Evolutionary conservation across 2,888 invertebrate species (phyloP), one percentile per base, ranked within the genome.

Genomic region (Abrostola tripartita): DNA sequence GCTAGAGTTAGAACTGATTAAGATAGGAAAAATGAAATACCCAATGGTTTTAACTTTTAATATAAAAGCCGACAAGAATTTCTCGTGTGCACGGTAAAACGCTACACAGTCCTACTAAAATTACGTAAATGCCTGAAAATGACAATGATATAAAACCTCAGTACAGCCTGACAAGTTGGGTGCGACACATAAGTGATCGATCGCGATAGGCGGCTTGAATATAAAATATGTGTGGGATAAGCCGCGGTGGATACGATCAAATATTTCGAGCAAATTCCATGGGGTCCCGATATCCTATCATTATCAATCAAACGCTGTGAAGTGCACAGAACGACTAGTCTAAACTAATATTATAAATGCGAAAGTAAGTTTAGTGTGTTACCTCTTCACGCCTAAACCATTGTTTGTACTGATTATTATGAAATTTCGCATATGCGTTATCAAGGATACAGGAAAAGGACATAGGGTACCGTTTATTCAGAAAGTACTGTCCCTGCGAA

Each of bases 111-210:
- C 7, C 9, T 8, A 7, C 12, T 1, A 44, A 44, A 14, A 44
- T 42, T 37, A 37, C 41, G 38, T 41, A 71, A 41, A 36, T 35
- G 4, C 38, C 10, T 52, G 37, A 52, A 6, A 65, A 40, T 47
- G 10, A 35, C 12, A 37, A 38, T 54, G 37, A 66, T 40, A 59
- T 41, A 37, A 62, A 61, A 40, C 61, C 41, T 35, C 54, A 9
- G 12, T 40, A 38, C 24, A 41, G 36, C 12, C 12, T 44, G 58
- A 42, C 51, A 61, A 57, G 49, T 49, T 42, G 40, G 35, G 42
- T 52, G 57, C 42, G 55, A 69, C 52, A 56, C 47, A 50, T 56
- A 41, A 11, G 47, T 74, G 75, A 71, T 74, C 60, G 71, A 74
- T 74, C 55, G 38, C 35, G 37, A 35, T 54, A 59, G 42, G 56